phyloP scores from a whole-genome alignment of 2,888 invertebrate species.

The Limenitis camilla region DNA sequence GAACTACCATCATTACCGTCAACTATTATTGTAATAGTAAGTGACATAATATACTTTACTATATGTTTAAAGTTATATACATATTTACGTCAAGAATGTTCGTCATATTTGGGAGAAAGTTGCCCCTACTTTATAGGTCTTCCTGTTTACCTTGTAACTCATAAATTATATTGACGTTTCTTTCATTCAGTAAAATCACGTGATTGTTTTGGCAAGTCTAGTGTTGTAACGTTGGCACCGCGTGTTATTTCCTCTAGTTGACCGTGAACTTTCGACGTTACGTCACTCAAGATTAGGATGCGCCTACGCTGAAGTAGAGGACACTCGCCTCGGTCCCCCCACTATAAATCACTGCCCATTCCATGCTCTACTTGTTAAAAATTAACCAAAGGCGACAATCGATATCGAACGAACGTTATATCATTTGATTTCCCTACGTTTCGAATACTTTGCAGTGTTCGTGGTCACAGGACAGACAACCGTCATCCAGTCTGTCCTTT shows the following conservation, averaged over 20 bases:
- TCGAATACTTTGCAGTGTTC: no score
- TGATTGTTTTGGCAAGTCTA: constrained; percentile 37
- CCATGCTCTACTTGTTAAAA: no score
- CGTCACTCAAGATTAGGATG: constrained; percentile 64
- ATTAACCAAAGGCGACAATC: no score
- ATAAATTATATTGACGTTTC: not conserved
- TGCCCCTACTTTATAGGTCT: not conserved
- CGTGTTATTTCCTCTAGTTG: constrained; percentile 70
- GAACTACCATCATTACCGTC: no score
- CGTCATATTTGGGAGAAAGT: not conserved
- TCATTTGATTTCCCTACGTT: no score
- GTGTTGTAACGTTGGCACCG: constrained; percentile 53
- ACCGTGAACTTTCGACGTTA: constrained; percentile 64
- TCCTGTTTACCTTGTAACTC: constrained; percentile 1
- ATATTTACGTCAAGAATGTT: not conserved
- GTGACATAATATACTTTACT: no score
- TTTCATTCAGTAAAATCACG: constrained; percentile 5
- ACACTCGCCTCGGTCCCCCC: constrained; percentile 37
- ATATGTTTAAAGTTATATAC: no score
- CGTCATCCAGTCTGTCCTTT: no score
- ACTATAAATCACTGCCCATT: not conserved
- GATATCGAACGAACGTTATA: no score
- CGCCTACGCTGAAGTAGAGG: constrained; percentile 47
- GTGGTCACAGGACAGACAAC: no score
- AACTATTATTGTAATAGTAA: no score